These are phyloP conservation scores for Oreotrochilus melanogaster DNA, from an alignment of 2,113 vertebrate genomes.

Conservation along the genomic window DNA sequence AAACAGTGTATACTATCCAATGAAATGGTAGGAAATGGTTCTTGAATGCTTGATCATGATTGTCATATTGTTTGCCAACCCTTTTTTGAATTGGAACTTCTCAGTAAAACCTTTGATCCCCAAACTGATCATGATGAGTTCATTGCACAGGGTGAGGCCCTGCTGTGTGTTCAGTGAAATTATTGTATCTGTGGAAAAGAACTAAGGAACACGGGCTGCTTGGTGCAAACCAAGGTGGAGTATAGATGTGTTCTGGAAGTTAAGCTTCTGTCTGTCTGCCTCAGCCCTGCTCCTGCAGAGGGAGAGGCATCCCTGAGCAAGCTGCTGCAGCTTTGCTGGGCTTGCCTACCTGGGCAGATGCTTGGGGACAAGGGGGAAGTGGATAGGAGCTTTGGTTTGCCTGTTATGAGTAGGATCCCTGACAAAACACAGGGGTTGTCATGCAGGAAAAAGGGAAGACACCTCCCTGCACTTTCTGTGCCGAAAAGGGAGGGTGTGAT, in stretches of 20 bases:
- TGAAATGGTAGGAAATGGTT: neutral
- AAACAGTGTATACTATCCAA: neutral
- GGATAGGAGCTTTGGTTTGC: neutral
- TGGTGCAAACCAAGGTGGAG: neutral
- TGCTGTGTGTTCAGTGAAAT: neutral
- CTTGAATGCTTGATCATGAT: neutral
- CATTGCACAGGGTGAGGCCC: neutral
- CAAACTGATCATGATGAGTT: neutral
- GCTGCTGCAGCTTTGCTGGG: neutral
- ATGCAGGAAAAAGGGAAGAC: neutral
- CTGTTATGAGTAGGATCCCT: fast-evolving
- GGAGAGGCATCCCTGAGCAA: fast-evolving
- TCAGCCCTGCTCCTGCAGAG: neutral
- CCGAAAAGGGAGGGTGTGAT: neutral
- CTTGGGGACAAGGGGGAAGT: neutral
- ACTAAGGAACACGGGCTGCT: neutral
- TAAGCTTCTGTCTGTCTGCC: neutral
- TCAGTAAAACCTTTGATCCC: conserved; percentile 26
- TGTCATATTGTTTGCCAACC: neutral
- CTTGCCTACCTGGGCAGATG: neutral
- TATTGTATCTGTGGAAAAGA: neutral
- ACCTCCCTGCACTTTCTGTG: neutral
- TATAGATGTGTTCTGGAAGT: neutral
- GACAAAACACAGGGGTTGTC: neutral
- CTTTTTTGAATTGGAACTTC: neutral